phyloP scores from a whole-genome alignment of 2,113 vertebrate species.

The Panthera tigris region DNA sequence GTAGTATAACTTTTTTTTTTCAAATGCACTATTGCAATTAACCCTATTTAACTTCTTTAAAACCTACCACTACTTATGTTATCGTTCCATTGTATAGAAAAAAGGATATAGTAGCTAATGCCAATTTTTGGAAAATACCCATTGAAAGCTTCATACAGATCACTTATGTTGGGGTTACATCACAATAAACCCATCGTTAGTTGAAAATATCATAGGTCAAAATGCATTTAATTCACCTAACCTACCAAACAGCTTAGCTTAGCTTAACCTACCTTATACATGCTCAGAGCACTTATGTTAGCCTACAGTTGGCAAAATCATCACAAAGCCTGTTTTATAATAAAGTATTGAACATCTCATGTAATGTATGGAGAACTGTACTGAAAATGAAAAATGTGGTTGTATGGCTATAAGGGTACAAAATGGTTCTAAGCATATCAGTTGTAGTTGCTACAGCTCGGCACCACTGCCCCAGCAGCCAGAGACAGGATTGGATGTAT shows the following conservation, averaged over 20 bases:
- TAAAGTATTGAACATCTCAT: not conserved
- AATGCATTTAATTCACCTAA: not conserved
- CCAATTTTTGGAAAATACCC: not conserved
- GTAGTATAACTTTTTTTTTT: not conserved
- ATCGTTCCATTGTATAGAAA: slow-evolving; percentile 18
- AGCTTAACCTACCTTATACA: not conserved
- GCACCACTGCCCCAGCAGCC: too few species aligned
- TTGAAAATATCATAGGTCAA: not conserved
- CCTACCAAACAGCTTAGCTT: not conserved
- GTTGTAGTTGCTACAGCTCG: too few species aligned
- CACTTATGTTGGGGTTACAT: not conserved
- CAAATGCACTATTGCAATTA: slow-evolving; percentile 27
- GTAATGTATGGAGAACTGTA: not conserved
- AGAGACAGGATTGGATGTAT: too few species aligned
- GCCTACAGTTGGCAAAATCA: not conserved
- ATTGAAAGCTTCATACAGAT: not conserved
- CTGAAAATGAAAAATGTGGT: not conserved
- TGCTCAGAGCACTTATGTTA: not conserved
- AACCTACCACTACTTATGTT: not conserved
- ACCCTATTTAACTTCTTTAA: not conserved
- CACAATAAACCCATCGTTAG: not conserved
- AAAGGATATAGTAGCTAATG: not conserved
- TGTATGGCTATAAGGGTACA: not conserved
- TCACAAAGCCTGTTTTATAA: not conserved
- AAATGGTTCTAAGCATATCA: not conserved